Base-by-base conservation (phyloP, 2,113 vertebrate species). In the Myotis yumanensis region DNA sequence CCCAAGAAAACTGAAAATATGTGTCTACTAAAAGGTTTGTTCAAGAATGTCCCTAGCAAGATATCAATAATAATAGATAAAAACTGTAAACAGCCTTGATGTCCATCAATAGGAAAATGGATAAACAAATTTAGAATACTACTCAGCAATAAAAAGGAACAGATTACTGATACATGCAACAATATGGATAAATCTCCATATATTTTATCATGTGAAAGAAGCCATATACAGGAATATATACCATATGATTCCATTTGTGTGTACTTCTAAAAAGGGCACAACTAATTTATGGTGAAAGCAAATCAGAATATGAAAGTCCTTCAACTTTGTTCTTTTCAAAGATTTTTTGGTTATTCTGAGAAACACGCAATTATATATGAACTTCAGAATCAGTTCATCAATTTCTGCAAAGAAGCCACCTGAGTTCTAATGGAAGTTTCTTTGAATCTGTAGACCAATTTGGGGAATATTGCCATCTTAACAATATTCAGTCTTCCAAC, bases 351-450 rank as follows among this genome's bases (percentile, higher is more conserved):
- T 51, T 69, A 23, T 86, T 89, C 43, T 88, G 43, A 77, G 35
- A 43, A 35, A 11, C 17, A 76, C 89, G 73, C 7, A 75, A 62
- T 77, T 75, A 57, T 16, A 46, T 10, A 32, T 18, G 28, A 30
- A 76, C 64, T 88, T 95, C n/a, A 90, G 18, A 92, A 66, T 77
- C 14, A 52, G 62, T 89, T 79, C 59, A 18, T 80, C 87, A 79
- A 5, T 80, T 94, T 95, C 64, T 84, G 11, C 30, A 52, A 84
- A 87, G 54, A 88, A 85, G 35, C 52, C 12, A 76, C 10, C 32
- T 94, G 59, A 25, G 62, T 91, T 95, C 35, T 87, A 4, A 75
- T 35, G 52, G 40, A 11, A 15, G 54, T 43, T 84, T 23, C 22
- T 25, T 77, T 93, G 35, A 62, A 23, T 90, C n/a, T 75, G 2